Evolutionary conservation across 2,888 invertebrate species (phyloP).

Genomic region (Drosophila monieri): DNA sequence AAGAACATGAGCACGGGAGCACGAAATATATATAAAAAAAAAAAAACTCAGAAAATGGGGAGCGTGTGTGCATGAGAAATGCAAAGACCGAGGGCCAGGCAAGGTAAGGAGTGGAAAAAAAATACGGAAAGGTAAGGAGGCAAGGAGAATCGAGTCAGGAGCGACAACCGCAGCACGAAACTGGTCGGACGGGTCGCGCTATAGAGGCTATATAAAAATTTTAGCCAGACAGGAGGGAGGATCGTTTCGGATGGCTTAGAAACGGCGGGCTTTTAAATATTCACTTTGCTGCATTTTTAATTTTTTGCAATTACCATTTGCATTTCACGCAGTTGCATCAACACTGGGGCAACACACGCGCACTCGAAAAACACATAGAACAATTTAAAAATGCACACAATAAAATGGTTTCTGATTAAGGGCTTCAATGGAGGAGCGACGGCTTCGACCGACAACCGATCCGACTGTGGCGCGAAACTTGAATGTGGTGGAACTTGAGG

Average conservation of each 20-base stretch:
- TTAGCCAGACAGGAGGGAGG: constrained; percentile 47
- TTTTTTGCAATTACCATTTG: constrained; percentile 61
- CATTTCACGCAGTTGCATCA: constrained; percentile 52
- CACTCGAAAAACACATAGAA: constrained; percentile 41
- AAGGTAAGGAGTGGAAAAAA: constrained; percentile 35
- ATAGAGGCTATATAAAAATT: constrained; percentile 25
- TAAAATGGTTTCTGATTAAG: constrained; percentile 26
- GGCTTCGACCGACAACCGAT: constrained; percentile 45
- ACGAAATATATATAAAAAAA: constrained; percentile 26
- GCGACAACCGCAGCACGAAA: constrained; percentile 60
- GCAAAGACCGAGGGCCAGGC: constrained; percentile 53
- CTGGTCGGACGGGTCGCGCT: constrained; percentile 81
- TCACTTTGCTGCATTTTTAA: constrained; percentile 52
- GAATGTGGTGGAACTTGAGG: constrained; percentile 43
- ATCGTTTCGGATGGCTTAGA: constrained; percentile 19
- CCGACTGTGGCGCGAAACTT: constrained; percentile 52
- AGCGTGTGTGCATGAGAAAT: constrained; percentile 68
- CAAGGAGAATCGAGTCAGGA: constrained; percentile 36
- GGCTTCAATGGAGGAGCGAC: constrained; percentile 7
- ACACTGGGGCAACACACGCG: constrained; percentile 35
- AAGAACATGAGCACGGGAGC: constrained; percentile 47
- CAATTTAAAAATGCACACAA: constrained; percentile 56
- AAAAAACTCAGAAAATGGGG: constrained; percentile 7
- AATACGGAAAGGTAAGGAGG: constrained; percentile 25
- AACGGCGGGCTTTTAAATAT: constrained; percentile 35